Evolutionary conservation across 2,888 invertebrate genomes (phyloP).

Genomic region (Idaea aversata): DNA sequence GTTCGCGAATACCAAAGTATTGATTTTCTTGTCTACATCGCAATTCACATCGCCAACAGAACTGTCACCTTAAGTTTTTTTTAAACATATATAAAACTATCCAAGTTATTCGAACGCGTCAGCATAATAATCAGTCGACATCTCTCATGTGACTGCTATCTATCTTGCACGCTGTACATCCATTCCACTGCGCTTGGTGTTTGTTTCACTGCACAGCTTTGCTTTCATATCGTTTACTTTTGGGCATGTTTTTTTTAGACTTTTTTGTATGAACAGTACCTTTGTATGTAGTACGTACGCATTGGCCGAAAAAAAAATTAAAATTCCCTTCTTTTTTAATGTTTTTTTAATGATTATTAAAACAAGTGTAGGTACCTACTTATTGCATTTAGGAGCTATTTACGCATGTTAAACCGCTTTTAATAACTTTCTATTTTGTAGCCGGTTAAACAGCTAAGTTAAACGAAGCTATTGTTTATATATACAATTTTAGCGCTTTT

Average conservation of each 20-base stretch:
- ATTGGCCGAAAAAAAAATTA: background rate
- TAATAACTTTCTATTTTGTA: background rate
- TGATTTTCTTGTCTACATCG: too few species aligned
- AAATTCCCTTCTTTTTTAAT: background rate
- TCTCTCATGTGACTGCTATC: constrained; percentile 77
- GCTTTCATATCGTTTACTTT: background rate
- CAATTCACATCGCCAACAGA: too few species aligned
- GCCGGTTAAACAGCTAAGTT: background rate
- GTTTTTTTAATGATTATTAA: background rate
- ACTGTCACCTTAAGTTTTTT: background rate
- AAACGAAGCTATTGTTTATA: constrained; percentile 14
- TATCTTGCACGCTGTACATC: constrained; percentile 60
- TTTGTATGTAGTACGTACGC: background rate
- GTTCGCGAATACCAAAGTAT: too few species aligned
- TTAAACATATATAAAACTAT: constrained; percentile 25
- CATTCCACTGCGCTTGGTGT: constrained; percentile 45
- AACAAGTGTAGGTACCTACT: background rate
- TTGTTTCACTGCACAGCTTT: constrained; percentile 29
- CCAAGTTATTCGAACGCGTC: constrained; percentile 38
- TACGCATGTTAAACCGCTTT: background rate
- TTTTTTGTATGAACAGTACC: background rate
- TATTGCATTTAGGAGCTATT: background rate
- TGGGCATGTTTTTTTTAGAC: background rate
- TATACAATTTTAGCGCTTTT: constrained; percentile 23
- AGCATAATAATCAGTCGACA: constrained; percentile 60